phyloP scores from a whole-genome alignment of 2,888 invertebrate species.

The Tolmerus cingulatus region DNA sequence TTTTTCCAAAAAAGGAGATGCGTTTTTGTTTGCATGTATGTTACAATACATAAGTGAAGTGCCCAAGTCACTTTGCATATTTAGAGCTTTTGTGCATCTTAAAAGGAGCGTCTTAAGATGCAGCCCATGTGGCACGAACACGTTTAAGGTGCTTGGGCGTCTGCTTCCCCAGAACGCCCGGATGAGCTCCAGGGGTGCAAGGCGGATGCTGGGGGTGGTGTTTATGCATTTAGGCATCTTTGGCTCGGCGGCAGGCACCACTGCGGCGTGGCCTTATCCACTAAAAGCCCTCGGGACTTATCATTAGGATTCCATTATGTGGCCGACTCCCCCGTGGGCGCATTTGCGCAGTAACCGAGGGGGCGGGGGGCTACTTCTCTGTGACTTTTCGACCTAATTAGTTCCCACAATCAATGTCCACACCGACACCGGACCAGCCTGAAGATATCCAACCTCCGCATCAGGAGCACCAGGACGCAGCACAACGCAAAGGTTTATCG shows the following conservation, averaged over 20 bases:
- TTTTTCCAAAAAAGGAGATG: too few relatives aligned
- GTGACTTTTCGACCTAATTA: slow-evolving; percentile 38
- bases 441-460: not conserved
- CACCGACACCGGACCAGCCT: not conserved
- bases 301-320: slow-evolving; percentile 11
- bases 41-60: too few relatives aligned
- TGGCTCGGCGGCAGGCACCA: not conserved
- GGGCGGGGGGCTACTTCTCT: not conserved
- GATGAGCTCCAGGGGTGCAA: not conserved
- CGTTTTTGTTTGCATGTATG: too few relatives aligned
- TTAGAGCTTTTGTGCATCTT: not conserved
- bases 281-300: slow-evolving; percentile 7
- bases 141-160: not conserved
- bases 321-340: not conserved
- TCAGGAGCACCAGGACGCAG: not conserved
- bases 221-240: not conserved
- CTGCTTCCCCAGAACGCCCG: not conserved
- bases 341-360: slow-evolving; percentile 1
- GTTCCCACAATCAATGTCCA: slow-evolving; percentile 19
- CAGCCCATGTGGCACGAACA: not conserved
- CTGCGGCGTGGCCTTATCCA: not conserved
- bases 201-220: not conserved
- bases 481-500: slow-evolving; percentile 1
- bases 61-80: not conserved
- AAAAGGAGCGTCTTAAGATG: not conserved